phyloP scores from a whole-genome alignment of 2,888 invertebrate species.

The Platerodrilus igneus region DNA sequence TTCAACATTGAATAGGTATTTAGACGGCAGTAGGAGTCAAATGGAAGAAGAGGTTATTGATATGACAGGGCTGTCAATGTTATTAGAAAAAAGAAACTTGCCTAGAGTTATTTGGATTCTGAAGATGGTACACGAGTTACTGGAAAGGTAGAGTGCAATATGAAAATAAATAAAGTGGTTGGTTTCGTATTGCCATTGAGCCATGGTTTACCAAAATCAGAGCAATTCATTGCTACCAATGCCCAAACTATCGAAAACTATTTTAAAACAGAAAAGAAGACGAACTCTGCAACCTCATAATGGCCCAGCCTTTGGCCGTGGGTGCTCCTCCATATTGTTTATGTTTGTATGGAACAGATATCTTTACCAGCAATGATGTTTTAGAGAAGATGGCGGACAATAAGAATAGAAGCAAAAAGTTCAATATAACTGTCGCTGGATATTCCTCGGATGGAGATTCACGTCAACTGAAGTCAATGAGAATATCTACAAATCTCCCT shows the following conservation, averaged over 20 bases:
- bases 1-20: no score
- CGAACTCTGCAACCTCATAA: slow-evolving; percentile 25
- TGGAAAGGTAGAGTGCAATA: no score
- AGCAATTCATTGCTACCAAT: no score
- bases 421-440: slow-evolving; percentile 27
- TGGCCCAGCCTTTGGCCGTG: slow-evolving; percentile 26
- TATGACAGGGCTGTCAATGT: no score
- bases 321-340: slow-evolving; percentile 24
- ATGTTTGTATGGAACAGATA: slow-evolving; percentile 29
- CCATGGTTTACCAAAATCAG: no score
- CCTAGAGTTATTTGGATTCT: no score
- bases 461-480: slow-evolving; percentile 31
- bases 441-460: slow-evolving; percentile 31
- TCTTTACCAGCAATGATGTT: slow-evolving; percentile 27
- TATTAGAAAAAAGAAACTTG: no score
- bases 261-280: slow-evolving; percentile 7
- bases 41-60: no score
- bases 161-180: no score
- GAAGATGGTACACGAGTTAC: no score
- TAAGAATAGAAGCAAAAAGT: slow-evolving; percentile 13
- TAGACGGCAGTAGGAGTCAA: no score
- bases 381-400: slow-evolving; percentile 26
- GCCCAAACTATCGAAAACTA: slow-evolving; percentile 14
- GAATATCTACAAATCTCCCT: slow-evolving; percentile 18
- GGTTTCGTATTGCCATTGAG: no score